phyloP scores from a whole-genome alignment of 1,140 invertebrate species.

The Bombus haemorrhoidalis region DNA sequence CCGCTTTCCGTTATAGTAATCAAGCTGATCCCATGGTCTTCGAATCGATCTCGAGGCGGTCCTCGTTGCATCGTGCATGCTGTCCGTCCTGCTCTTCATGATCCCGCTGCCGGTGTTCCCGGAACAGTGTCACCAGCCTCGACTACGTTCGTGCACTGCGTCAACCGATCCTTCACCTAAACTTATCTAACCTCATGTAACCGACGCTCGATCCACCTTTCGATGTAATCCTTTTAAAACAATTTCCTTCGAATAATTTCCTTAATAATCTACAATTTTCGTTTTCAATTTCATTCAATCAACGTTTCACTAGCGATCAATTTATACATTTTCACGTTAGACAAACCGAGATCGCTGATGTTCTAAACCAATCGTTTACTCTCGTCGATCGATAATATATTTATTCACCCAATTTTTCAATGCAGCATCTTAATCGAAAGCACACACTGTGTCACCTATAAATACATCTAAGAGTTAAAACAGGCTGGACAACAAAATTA shows the following conservation, averaged over 20 bases:
- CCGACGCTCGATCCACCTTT: no score
- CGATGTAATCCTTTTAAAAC: not conserved
- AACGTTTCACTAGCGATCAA: no score
- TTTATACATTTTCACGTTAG: not conserved
- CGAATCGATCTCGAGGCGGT: slow-evolving; percentile 32
- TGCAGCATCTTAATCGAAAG: not conserved
- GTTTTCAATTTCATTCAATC: no score
- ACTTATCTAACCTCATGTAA: not conserved
- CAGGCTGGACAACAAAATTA: not conserved
- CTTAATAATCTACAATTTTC: not conserved
- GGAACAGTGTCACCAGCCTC: slow-evolving; percentile 3
- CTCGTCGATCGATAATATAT: not conserved
- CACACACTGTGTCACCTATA: not conserved
- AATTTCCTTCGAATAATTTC: not conserved
- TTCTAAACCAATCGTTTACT: no score
- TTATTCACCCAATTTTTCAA: not conserved
- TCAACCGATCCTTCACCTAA: not conserved
- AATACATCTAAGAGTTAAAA: not conserved
- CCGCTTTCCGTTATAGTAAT: slow-evolving; percentile 9
- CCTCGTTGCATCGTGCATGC: slow-evolving; percentile 9
- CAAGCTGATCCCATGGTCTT: slow-evolving; percentile 13
- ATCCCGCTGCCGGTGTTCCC: slow-evolving; percentile 12
- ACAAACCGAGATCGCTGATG: not conserved
- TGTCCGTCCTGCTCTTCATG: slow-evolving; percentile 7
- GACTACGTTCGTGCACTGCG: not conserved